Conservation (phyloP, 2,797 vertebrate species). For the Chelon auratus region DNA sequence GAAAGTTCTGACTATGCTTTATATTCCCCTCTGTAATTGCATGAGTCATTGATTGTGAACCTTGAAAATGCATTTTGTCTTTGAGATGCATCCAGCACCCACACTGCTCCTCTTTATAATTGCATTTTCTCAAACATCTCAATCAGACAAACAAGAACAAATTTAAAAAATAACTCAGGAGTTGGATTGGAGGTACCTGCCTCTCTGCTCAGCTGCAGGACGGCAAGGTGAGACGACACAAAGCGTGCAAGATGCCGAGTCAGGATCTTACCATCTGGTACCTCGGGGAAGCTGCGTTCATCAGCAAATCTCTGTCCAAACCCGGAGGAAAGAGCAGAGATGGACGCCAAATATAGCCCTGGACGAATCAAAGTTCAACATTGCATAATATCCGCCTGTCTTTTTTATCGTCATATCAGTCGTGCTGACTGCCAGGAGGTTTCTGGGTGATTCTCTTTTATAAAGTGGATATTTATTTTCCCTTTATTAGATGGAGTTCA, state of each 20-base stretch:
- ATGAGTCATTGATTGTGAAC: slow-evolving; percentile 10
- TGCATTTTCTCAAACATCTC: slow-evolving; percentile 4
- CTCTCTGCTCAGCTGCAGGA: slow-evolving; percentile 25
- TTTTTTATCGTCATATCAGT: slow-evolving; percentile 14
- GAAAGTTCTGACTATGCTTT: neutral
- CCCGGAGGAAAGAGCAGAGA: slow-evolving; percentile 54
- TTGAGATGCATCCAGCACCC: neutral
- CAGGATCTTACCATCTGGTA: slow-evolving; percentile 78
- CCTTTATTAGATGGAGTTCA: neutral
- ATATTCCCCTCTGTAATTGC: neutral
- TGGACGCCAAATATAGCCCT: slow-evolving; percentile 26
- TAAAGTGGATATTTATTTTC: neutral
- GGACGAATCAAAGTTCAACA: slow-evolving; percentile 40
- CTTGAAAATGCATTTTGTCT: neutral
- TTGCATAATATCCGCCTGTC: slow-evolving; percentile 48
- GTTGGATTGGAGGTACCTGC: neutral
- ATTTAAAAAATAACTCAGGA: neutral
- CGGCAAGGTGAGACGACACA: slow-evolving; percentile 15
- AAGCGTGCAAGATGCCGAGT: slow-evolving; percentile 64
- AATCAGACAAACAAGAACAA: neutral
- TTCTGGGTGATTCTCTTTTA: slow-evolving; percentile 19
- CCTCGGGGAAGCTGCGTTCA: slow-evolving; percentile 65
- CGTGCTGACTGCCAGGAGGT: slow-evolving; percentile 2
- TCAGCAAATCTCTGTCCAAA: slow-evolving; percentile 72
- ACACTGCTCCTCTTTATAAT: slow-evolving; percentile 9